Conservation (phyloP, 2,888 invertebrate species). For the Theodoxus fluviatilis region DNA sequence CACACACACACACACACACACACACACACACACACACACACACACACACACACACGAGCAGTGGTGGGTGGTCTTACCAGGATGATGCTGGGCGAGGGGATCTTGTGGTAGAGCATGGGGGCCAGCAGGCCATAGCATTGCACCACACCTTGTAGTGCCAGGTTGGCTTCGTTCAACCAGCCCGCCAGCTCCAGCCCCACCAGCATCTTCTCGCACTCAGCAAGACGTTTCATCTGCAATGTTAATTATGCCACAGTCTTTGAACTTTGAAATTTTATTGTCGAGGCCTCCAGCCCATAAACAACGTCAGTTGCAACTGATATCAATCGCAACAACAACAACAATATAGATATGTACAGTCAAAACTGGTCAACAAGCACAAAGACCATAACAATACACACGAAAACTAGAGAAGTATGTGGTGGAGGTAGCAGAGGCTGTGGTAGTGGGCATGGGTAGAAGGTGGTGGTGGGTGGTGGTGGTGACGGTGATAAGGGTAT, state of each 20-base stretch:
- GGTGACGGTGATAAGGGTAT: too few species aligned
- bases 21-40: not conserved
- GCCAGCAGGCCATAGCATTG: conserved; percentile 64
- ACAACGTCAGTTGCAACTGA: not conserved
- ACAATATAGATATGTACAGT: not conserved
- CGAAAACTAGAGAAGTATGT: too few species aligned
- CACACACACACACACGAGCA: not conserved
- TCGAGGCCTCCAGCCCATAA: too few species aligned
- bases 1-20: not conserved
- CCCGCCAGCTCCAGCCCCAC: conserved; percentile 63
- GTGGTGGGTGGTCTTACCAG: conserved; percentile 46
- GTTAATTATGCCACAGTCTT: too few species aligned
- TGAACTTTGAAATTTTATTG: too few species aligned
- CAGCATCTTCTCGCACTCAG: conserved; percentile 63
- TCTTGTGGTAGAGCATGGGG: conserved; percentile 62
- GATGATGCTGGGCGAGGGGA: conserved; percentile 59
- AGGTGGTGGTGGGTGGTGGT: too few species aligned
- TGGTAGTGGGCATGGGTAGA: too few species aligned
- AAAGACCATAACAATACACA: too few species aligned
- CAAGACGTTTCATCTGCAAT: conserved; percentile 57
- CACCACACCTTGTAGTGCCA: conserved; percentile 62
- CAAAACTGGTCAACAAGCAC: not conserved
- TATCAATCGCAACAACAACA: not conserved
- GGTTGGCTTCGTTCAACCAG: conserved; percentile 63
- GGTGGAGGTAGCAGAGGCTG: too few species aligned